Evolutionary conservation across 2,113 vertebrate genomes (phyloP).

Genomic region (Alosa alosa): DNA sequence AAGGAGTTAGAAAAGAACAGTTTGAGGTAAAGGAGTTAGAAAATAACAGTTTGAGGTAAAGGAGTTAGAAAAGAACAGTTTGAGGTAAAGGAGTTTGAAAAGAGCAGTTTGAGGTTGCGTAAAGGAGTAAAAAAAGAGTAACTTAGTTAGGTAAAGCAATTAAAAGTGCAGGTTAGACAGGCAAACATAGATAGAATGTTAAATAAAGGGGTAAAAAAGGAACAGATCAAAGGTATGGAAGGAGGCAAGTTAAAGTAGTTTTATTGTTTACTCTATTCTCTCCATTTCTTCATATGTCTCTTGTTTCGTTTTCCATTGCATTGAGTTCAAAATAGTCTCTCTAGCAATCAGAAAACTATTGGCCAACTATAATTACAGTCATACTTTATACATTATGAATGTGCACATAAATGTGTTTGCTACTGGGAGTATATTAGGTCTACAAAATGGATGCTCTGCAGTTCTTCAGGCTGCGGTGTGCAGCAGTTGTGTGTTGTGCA

Average conservation of each 20-base stretch:
- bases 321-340: not conserved
- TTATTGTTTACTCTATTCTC: not conserved
- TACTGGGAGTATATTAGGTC: not conserved
- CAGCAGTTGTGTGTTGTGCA: not conserved
- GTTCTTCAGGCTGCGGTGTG: not conserved
- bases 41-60: too few species aligned
- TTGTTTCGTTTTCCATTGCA: not conserved
- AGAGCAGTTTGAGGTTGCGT: too few species aligned
- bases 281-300: not conserved
- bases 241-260: not conserved
- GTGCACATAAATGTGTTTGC: not conserved
- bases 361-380: not conserved
- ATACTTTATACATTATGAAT: not conserved
- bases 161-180: too few species aligned
- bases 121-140: too few species aligned
- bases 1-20: too few species aligned
- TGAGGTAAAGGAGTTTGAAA: too few species aligned
- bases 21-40: too few species aligned
- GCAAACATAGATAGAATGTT: too few species aligned
- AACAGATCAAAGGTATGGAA: not conserved
- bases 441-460: slow-evolving; percentile 8
- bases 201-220: too few species aligned
- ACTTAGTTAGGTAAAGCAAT: too few species aligned
- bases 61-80: too few species aligned
- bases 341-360: not conserved